Base-by-base conservation (phyloP, 2,797 vertebrate species). In the Rhabdomys pumilio region DNA sequence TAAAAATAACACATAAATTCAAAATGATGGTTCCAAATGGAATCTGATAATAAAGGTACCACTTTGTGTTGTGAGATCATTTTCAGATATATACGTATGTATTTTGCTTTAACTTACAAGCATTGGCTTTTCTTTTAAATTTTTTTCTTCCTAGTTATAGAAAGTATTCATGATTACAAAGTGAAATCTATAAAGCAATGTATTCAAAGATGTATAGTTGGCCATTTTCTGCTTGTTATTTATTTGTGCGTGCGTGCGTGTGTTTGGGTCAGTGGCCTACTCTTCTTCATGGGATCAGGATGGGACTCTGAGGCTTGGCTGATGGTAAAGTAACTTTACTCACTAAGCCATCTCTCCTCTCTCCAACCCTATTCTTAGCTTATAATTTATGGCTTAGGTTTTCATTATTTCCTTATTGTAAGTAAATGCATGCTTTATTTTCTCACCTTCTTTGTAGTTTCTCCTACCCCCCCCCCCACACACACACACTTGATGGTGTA, bases 121-220 rank as follows among this genome's bases (percentile, higher is more conserved):
- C 44, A 81, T 94, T 86, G 85, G 20, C 59, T 92, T 85, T 95
- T 89, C 79, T 88, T 91, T 75, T 20, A 75, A 83, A 84, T n/a
- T 47, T 41, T 80, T 85, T 90, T 93, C 79, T 93, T 91, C 8
- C 19, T 94, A 59, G 53, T 75, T 75, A 3, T 10, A 75, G 38
- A 57, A 73, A 73, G 55, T 79, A 76, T 22, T 84, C 63, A 41
- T 89, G 26, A 87, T 34, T 73, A 79, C 34, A 82, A 83, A 72
- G 24, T 82, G n/a, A 82, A 41, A 83, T 82, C 34, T 85, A 84
- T 84, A 38, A 83, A 69, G 55, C 4, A 29, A 0, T 79, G 9
- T 75, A 41, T n/a, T 91, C 47, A 75, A 84, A 65, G 77, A 88
- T 88, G 15, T 87, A 10, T 57, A 90, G 19, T 55, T 80, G 44